phyloP scores from a whole-genome alignment of 2,113 vertebrate species.

The Chaenocephalus aceratus region DNA sequence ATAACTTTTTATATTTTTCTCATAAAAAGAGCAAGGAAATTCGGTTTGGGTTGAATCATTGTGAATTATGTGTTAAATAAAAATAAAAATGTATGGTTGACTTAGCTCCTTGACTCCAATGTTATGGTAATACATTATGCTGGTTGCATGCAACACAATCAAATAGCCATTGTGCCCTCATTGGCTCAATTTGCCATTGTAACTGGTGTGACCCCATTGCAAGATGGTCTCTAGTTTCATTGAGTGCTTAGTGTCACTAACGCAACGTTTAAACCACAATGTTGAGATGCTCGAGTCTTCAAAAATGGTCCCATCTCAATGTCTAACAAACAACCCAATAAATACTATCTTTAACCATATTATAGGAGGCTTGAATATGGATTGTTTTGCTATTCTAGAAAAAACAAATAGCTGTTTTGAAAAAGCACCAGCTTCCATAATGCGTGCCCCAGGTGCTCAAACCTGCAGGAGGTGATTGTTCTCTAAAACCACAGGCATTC shows the following conservation, averaged over 20 bases:
- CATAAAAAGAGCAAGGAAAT: too few species aligned
- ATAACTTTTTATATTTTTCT: too few species aligned
- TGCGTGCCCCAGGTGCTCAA: conserved; percentile 9
- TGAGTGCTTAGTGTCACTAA: background rate
- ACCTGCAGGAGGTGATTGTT: conserved; percentile 36
- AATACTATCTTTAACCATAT: background rate
- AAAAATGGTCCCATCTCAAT: background rate
- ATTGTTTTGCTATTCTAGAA: background rate
- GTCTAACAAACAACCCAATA: background rate
- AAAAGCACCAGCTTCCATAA: conserved; percentile 7
- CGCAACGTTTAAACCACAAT: background rate
- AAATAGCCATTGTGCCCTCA: too few species aligned
- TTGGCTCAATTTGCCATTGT: too few species aligned
- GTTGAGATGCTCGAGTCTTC: background rate
- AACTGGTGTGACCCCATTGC: too few species aligned
- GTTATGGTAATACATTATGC: too few species aligned
- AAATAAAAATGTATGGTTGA: too few species aligned
- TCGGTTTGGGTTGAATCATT: too few species aligned
- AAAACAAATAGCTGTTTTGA: conserved; percentile 12
- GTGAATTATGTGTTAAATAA: too few species aligned
- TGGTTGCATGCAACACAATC: too few species aligned
- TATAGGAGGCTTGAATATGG: background rate
- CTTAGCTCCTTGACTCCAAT: too few species aligned
- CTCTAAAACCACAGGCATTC: conserved; percentile 18
- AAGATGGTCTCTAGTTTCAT: too few species aligned